A percentile compares a stretch with the other conserved stretches of the same genome.
Conservation (phyloP, 2,888 invertebrate species). For the Euzetes globulus region DNA sequence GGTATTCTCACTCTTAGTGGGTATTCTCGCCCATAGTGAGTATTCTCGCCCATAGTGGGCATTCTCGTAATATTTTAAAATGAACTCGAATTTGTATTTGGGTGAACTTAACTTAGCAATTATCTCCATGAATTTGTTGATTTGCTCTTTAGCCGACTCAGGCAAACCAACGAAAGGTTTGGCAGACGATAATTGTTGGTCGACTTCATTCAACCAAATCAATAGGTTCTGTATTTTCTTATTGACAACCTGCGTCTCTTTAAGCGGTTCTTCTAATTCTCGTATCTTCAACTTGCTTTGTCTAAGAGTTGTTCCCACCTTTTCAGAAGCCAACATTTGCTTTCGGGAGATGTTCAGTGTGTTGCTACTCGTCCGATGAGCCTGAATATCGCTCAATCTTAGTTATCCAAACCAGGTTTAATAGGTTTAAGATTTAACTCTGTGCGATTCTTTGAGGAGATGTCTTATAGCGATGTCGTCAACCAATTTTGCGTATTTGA, state of each 20-base stretch:
- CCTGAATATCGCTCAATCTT: slow-evolving; percentile 94
- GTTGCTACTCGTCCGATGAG: slow-evolving; percentile 90
- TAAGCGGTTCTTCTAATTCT: slow-evolving; percentile 80
- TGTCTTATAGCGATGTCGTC: too few species aligned
- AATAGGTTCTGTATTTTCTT: slow-evolving; percentile 89
- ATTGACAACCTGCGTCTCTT: slow-evolving; percentile 71
- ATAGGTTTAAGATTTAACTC: too few species aligned
- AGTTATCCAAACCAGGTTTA: too few species aligned
- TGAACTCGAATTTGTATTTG: too few species aligned
- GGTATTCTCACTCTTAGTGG: too few species aligned
- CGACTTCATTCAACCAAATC: slow-evolving; percentile 88
- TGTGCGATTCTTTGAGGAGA: too few species aligned
- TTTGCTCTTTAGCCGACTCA: slow-evolving; percentile 92
- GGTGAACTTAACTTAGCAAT: too few species aligned
- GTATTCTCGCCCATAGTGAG: too few species aligned
- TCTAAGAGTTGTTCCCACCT: slow-evolving; percentile 83
- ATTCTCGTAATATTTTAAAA: too few species aligned
- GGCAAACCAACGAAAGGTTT: slow-evolving; percentile 96
- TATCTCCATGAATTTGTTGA: slow-evolving; percentile 91
- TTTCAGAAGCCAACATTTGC: slow-evolving; percentile 67
- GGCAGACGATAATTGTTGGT: slow-evolving; percentile 81
- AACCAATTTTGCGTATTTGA: too few species aligned
- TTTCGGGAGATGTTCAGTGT: slow-evolving; percentile 88
- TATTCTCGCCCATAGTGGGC: too few species aligned
- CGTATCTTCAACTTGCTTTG: slow-evolving; percentile 68